Evolutionary conservation across 2,888 invertebrate species (phyloP), one percentile per base, ranked within the genome.

Genomic region (Thymelicus sylvestris): DNA sequence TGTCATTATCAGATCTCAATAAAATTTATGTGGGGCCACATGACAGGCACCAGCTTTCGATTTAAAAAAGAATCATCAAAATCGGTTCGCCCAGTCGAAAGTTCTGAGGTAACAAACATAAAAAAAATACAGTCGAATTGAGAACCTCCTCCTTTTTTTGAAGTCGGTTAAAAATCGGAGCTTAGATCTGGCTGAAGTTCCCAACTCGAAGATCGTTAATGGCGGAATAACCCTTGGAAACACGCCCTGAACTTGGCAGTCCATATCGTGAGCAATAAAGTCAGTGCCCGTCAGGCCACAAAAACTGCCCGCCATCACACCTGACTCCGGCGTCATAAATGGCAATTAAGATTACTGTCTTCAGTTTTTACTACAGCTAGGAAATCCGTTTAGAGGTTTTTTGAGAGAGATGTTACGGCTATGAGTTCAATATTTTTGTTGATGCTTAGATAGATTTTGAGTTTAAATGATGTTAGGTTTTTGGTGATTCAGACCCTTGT

Each of bases 191-290:
- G n/a, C n/a, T n/a, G n/a, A n/a, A n/a, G n/a, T n/a, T n/a, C n/a
- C n/a, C n/a, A n/a, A n/a, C n/a, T n/a, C n/a, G n/a, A n/a, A n/a
- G n/a, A n/a, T n/a, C n/a, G n/a, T n/a, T n/a, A n/a, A n/a, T n/a
- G n/a, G n/a, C 60, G 57, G 15, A 0, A 38, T 1, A 1, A 19
- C n/a, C 41, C 41, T 5, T 69, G 63, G 39, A 63, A 15, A 68
- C 63, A 13, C 0, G 6, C 38, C 39, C 13, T 12, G 12, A 15
- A 55, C 41, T 15, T 7, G 15, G 5, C 63, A 38, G 63, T 59
- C 44, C 62, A 8, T 38, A 69, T 59, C 59, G 68, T 59, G 15
- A 63, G 63, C 64, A 69, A 69, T 69, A 39, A 69, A 69, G 69
- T 69, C 63, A 68, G 69, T 64, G 69, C 7, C 44, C 62, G 63